phyloP scores from a whole-genome alignment of 2,797 vertebrate species.

The Myotis myotis region DNA sequence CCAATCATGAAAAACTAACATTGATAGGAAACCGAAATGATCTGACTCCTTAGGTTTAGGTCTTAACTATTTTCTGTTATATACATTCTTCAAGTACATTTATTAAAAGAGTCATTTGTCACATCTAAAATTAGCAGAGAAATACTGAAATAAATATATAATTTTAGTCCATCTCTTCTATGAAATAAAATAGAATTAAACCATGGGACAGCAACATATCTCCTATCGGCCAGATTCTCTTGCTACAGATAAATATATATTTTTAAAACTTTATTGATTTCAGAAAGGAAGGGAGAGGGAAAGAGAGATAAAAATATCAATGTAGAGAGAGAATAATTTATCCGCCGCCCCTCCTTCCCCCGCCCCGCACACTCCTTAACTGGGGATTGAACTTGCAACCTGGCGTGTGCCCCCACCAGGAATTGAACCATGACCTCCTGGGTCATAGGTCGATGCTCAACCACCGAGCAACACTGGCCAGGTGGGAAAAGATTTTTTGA shows the following conservation, averaged over 20 bases:
- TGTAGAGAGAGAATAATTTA: no score
- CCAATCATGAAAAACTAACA: slow-evolving; percentile 15
- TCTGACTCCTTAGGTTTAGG: neutral
- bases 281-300: no score
- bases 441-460: no score
- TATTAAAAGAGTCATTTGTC: neutral
- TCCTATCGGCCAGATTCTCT: neutral
- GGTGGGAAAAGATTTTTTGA: neutral
- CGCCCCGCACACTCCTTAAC: no score
- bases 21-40: neutral
- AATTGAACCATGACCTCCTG: no score
- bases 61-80: neutral
- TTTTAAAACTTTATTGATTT: no score
- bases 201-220: neutral
- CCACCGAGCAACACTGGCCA: no score
- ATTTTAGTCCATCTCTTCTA: neutral
- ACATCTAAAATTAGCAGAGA: neutral
- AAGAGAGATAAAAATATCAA: no score
- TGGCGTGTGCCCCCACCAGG: no score
- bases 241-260: neutral
- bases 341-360: no score
- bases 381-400: no score
- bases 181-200: slow-evolving; percentile 19
- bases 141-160: neutral
- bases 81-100: neutral